Evolutionary conservation across 2,888 invertebrate species (phyloP).

Genomic region (Pyrrhosoma nymphula): DNA sequence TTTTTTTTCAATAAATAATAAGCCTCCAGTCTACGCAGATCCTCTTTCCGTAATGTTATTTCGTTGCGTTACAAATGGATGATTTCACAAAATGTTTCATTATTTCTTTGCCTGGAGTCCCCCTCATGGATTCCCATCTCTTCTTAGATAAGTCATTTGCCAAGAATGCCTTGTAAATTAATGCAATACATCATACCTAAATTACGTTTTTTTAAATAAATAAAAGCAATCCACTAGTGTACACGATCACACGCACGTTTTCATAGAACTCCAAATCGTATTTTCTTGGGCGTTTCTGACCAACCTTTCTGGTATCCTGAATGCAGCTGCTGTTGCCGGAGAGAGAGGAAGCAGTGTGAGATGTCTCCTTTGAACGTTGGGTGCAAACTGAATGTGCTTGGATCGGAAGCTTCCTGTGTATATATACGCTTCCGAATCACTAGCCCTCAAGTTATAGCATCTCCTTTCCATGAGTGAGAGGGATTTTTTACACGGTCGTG

Average conservation of each 20-base stretch:
- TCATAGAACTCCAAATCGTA: not conserved
- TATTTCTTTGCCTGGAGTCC: too few relatives aligned
- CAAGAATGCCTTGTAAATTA: too few relatives aligned
- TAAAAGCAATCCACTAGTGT: not conserved
- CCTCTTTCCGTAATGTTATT: too few relatives aligned
- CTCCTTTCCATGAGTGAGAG: constrained; percentile 7
- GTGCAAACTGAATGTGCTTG: not conserved
- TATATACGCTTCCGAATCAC: constrained; percentile 24
- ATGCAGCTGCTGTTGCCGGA: not conserved
- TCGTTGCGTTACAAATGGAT: too few relatives aligned
- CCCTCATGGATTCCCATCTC: too few relatives aligned
- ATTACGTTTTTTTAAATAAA: too few relatives aligned
- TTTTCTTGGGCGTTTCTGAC: not conserved
- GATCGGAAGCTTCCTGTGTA: constrained; percentile 8
- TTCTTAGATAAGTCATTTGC: too few relatives aligned
- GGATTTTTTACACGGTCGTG: not conserved
- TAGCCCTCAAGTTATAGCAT: not conserved
- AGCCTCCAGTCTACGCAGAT: too few relatives aligned
- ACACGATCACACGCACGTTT: not conserved
- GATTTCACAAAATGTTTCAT: too few relatives aligned
- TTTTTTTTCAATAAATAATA: too few relatives aligned
- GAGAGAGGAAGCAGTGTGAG: not conserved
- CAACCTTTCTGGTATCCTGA: not conserved
- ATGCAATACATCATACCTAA: too few relatives aligned
- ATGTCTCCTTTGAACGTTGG: not conserved